Conservation (phyloP, 2,888 invertebrate species). For the Tenthredo mesomela region DNA sequence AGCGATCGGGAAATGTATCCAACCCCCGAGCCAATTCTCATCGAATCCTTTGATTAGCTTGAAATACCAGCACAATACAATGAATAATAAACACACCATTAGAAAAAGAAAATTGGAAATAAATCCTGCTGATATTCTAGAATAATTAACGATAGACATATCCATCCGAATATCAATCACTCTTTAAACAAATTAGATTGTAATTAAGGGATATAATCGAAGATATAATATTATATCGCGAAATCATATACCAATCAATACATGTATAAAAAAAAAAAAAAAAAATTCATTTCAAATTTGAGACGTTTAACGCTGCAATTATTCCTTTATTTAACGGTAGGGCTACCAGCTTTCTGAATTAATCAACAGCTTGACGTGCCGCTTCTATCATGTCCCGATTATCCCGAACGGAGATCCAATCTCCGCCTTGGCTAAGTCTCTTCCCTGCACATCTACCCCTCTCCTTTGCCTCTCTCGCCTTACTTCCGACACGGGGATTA, state of each 20-base stretch:
- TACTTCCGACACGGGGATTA: conserved; percentile 43
- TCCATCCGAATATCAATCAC: not conserved
- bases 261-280: not conserved
- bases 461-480: not conserved
- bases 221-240: too few relatives aligned
- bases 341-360: conserved; percentile 31
- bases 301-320: conserved; percentile 26
- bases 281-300: not conserved
- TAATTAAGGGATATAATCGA: too few relatives aligned
- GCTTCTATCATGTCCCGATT: conserved; percentile 52
- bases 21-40: conserved; percentile 3
- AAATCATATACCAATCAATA: too few relatives aligned
- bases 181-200: not conserved
- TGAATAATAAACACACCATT: not conserved
- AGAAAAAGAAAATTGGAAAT: not conserved
- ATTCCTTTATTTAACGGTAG: conserved; percentile 39
- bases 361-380: conserved; percentile 48
- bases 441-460: not conserved
- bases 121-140: not conserved
- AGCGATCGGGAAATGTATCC: conserved; percentile 30
- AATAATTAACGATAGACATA: not conserved
- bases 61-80: not conserved
- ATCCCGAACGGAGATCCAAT: conserved; percentile 49
- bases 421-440: conserved; percentile 39
- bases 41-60: conserved; percentile 30